These are phyloP conservation scores for Hippoglossus hippoglossus DNA, from an alignment of 2,797 vertebrate genomes.

Conservation along the genomic window DNA sequence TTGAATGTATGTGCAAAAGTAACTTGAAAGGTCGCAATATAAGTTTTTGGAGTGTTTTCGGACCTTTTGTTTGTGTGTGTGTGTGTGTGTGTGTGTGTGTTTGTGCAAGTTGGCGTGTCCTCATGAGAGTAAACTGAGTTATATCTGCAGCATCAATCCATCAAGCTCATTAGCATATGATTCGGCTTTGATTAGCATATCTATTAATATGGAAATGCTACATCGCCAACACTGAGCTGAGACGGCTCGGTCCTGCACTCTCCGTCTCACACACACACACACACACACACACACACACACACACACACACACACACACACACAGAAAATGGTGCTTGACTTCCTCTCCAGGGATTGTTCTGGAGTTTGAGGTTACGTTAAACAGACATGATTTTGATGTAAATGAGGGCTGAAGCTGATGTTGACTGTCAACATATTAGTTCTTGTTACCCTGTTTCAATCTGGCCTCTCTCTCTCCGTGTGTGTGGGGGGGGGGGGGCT, in stretches of 20 bases:
- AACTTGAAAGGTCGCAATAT: constrained; percentile 16
- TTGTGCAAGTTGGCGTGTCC: constrained; percentile 27
- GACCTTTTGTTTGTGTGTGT: constrained; percentile 38
- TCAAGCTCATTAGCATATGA: constrained; percentile 81
- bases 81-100: constrained; percentile 3
- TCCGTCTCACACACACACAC: constrained; percentile 4
- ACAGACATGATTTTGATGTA: constrained; percentile 60
- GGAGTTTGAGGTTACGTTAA: constrained; percentile 49
- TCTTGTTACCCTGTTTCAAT: constrained; percentile 15
- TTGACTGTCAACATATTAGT: constrained; percentile 22
- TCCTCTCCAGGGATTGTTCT: constrained; percentile 53
- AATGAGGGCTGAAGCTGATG: constrained; percentile 43
- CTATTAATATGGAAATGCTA: constrained; percentile 82
- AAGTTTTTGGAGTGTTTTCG: constrained; percentile 11
- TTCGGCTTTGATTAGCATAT: constrained; percentile 81
- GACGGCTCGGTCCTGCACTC: constrained; percentile 38
- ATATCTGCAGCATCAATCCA: constrained; percentile 76
- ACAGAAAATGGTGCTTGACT: constrained; percentile 18
- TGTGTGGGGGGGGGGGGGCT: neutral
- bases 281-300: neutral
- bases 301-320: neutral
- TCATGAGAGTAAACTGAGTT: constrained; percentile 68
- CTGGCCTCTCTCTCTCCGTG: neutral
- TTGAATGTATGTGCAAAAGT: constrained; percentile 30
- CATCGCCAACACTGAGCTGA: constrained; percentile 61